Base-by-base conservation (phyloP, 2,113 vertebrate species). In the Neolamprologus toae region DNA sequence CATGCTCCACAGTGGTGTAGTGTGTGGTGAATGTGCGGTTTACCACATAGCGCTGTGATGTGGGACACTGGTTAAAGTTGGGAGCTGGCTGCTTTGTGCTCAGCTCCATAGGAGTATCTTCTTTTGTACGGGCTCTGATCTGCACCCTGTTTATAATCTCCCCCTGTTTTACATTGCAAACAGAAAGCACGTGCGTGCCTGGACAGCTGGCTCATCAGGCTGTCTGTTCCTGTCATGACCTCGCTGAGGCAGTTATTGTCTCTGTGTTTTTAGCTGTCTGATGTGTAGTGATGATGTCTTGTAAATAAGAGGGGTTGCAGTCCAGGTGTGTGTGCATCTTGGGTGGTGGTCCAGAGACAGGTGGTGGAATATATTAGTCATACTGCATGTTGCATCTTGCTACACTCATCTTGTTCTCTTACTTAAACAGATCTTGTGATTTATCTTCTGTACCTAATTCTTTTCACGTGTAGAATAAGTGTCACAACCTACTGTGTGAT, bases 311-410 rank as follows among this genome's bases (percentile, higher is more conserved):
- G 33, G n/a, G 81, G 4, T 63, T 90, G 80, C 28, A 16, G 37
- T 53, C 86, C 93, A 92, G 92, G 95, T 94, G 95, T 92, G 78
- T 80, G 71, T 86, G 26, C 57, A 63, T 54, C 45, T 66, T 54
- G 49, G 13, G 49, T 80, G 61, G 79, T 87, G 85, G 88, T 85
- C 8, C 40, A 26, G n/a, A 66, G 59, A 54, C 31, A 8, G 35
- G 5, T 31, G 66, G 49, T 80, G 91, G 93, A 94, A 91, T 80
- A 53, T 47, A 51, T 95, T 94, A 94, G 92, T 95, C 95, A 95
- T 83, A n/a, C 81, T 84, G 88, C 93, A 80, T 94, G 89, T 94
- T 26, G 81, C 91, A 47, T 95, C 94, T 87, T 84, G 91, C 83
- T 86, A 2, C 19, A 85, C 78, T 83, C 84, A 84, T 90, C 82